Conservation (phyloP, 2,797 vertebrate genomes). For the Stomatorhinus walkeri region DNA sequence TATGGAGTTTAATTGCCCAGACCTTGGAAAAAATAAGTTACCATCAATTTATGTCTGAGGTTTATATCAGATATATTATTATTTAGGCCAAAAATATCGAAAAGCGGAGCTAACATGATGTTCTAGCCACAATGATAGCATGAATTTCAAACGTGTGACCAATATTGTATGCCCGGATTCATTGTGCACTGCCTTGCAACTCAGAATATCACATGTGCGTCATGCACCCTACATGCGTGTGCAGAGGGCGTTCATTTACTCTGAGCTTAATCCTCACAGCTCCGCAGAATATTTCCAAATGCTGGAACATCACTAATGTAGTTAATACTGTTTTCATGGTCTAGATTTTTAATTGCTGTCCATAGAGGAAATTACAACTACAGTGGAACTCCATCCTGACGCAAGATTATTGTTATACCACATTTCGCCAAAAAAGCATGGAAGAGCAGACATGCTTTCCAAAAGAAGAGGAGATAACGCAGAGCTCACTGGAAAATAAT, state of each 20-base stretch:
- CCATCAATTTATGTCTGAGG: slow-evolving; percentile 34
- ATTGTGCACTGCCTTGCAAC: not conserved
- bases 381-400: not conserved
- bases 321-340: not conserved
- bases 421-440: not conserved
- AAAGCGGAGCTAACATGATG: not conserved
- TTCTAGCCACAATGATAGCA: not conserved
- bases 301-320: not conserved
- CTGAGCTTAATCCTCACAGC: not conserved
- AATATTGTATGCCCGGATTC: not conserved
- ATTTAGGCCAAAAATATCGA: slow-evolving; percentile 36
- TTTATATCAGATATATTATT: slow-evolving; percentile 55
- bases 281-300: not conserved
- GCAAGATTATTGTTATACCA: not conserved
- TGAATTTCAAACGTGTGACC: slow-evolving; percentile 4
- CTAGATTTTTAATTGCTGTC: not conserved
- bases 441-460: not conserved
- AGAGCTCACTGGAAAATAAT: not conserved
- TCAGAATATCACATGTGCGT: not conserved
- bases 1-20: slow-evolving; percentile 57
- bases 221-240: not conserved
- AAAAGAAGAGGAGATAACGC: not conserved
- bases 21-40: slow-evolving; percentile 37
- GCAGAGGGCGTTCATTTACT: not conserved
- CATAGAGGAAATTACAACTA: not conserved